Base-by-base conservation (phyloP, 2,797 vertebrate genomes). In the Crocidura indochinensis region DNA sequence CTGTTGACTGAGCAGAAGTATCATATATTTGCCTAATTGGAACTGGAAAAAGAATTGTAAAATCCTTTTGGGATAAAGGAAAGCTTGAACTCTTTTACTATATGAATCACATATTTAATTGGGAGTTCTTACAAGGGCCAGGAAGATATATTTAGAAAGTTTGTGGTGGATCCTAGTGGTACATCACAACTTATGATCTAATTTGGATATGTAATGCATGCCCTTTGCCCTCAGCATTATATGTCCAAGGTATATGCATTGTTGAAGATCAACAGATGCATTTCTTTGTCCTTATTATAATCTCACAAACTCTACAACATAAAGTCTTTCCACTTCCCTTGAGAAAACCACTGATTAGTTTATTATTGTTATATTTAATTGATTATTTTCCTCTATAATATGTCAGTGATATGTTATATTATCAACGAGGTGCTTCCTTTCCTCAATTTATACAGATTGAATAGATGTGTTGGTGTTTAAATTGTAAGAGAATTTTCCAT, bases 401-500 rank as follows among this genome's bases (percentile, higher is more conserved):
- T 56, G 15, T 17, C 14, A 56, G 53, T 51, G 15, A 51, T 51
- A 51, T 94, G 22, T 83, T 10, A 38, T 27, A 22, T 93, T 81
- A 92, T 20, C 78, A 22, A 94, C 88, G 85, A 68, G n/a, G 6
- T 60, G 53, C 84, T 92, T 92, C 60, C 71, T 92, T 90, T 62
- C 82, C 81, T 96, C 86, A 90, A 93, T 87, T 86, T 71, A 73
- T 72, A 14, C 65, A 90, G 69, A 95, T 71, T 96, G 83, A 96
- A 95, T 94, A 94, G 84, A 94, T 90, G 80, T 94, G 95, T 97
- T 80, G 38, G 56, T 49, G 95, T 92, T 96, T 27, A 94, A 94
- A 93, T 77, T 22, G 56, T 95, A 91, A 96, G 95, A 96, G 47
- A 95, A 88, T 71, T 93, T 90, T 68, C 91, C 84, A 91, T 97